Evolutionary conservation across 2,113 vertebrate species (phyloP), one percentile per base, ranked within the genome.

Genomic region (Uria lomvia): DNA sequence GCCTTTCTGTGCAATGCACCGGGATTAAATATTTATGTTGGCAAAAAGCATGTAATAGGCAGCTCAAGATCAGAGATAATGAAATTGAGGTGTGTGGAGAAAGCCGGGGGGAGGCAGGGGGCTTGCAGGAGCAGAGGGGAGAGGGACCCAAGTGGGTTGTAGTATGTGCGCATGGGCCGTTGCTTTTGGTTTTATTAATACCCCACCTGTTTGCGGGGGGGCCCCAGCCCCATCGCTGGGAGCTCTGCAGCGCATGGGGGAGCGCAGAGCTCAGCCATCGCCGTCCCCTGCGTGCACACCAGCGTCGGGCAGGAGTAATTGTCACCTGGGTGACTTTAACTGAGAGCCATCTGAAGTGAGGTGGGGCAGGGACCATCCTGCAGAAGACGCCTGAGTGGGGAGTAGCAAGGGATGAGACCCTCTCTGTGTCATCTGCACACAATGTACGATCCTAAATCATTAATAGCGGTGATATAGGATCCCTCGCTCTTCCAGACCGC

Each of bases 21-120:
- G 22, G 93, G 96, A 96, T 97, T 96, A 96, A 97, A 96, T 98
- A 97, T 97, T 97, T 98, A 95, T 95, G 87, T 97, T 98, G 97
- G 96, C 95, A 97, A 93, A 91, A 95, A 94, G 60, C 79, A 34
- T 40, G 36, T 91, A 63, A 66, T 91, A 97, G 83, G 94, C 94
- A 92, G 86, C 72, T 92, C 34, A 8, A 91, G 92, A 75, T 97
- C 75, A 88, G 90, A 97, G 95, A 97, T 90, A 81, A 86, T 94
- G 93, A 95, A 87, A 49, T 40, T 58, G 76, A 60, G 84, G 87
- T 82, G 66, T 80, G 75, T 58, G 90, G 43, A 62, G 78, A 86
- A 79, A 30, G 40, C 8, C 8, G 18, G 60, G 45, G 26, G 92
- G 60, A 84, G 50, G 81, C 60, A 42, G 74, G 59, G 56, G 81